Conservation (phyloP, 2,888 invertebrate species). For the Chrysotoxum bicinctum region DNA sequence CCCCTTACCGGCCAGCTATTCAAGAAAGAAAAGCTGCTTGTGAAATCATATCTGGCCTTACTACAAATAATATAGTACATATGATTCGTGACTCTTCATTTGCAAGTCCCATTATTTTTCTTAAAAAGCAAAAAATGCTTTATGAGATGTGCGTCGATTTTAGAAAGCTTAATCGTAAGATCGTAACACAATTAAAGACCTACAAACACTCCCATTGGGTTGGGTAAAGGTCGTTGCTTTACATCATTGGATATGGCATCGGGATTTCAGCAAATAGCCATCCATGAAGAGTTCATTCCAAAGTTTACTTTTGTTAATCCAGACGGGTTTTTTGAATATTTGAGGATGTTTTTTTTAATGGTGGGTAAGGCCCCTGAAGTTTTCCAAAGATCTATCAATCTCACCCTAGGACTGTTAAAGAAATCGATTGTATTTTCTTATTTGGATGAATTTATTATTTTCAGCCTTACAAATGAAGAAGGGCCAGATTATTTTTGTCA, state of each 20-base stretch:
- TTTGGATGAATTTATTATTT: too few relatives aligned
- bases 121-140: too few relatives aligned
- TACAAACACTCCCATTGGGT: slow-evolving; percentile 38
- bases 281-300: slow-evolving; percentile 17
- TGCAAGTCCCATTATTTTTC: slow-evolving; percentile 24
- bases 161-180: slow-evolving; percentile 23
- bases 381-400: slow-evolving; percentile 13
- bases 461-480: too few relatives aligned
- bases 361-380: slow-evolving; percentile 25
- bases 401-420: slow-evolving; percentile 13
- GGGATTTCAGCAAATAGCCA: not conserved
- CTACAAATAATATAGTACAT: too few relatives aligned
- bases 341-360: slow-evolving; percentile 34
- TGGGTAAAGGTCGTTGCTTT: slow-evolving; percentile 24
- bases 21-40: not conserved
- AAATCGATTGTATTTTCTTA: slow-evolving; percentile 7
- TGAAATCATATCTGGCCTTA: not conserved
- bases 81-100: slow-evolving; percentile 29
- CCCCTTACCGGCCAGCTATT: too few relatives aligned
- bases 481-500: too few relatives aligned
- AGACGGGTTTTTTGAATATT: slow-evolving; percentile 37
- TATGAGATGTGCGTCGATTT: too few relatives aligned
- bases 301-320: slow-evolving; percentile 25
- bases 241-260: too few relatives aligned
- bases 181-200: slow-evolving; percentile 21